phyloP scores from a whole-genome alignment of 2,113 vertebrate genomes.

The Microtus montanus region DNA sequence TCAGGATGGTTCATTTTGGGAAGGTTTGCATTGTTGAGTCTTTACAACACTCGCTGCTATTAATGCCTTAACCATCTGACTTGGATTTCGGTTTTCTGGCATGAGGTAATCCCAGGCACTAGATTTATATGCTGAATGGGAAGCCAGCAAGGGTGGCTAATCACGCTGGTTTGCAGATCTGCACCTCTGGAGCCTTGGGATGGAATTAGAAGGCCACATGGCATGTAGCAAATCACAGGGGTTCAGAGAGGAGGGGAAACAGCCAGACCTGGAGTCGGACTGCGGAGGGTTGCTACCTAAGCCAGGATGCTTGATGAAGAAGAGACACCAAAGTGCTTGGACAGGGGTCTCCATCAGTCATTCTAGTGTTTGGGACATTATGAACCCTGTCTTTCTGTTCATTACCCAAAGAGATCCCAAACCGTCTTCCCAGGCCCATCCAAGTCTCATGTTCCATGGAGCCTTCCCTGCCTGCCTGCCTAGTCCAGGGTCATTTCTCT shows the following conservation, averaged over 20 bases:
- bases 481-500: not conserved
- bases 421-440: not conserved
- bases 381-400: constrained; percentile 16
- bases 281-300: constrained; percentile 34
- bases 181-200: constrained; percentile 77
- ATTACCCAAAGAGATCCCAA: constrained; percentile 13
- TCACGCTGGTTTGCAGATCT: constrained; percentile 68
- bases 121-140: constrained; percentile 66
- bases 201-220: constrained; percentile 78
- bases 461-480: constrained; percentile 14
- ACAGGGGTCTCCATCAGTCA: not conserved
- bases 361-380: not conserved
- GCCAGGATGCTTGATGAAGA: constrained; percentile 33
- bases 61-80: constrained; percentile 85
- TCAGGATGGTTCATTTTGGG: constrained; percentile 84
- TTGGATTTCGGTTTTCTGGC: constrained; percentile 80
- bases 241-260: constrained; percentile 65
- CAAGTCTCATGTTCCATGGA: not conserved
- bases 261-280: constrained; percentile 64
- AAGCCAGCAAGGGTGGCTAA: constrained; percentile 72
- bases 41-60: constrained; percentile 81
- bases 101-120: constrained; percentile 78
- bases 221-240: constrained; percentile 72
- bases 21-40: constrained; percentile 83
- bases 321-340: constrained; percentile 7